Percentiles rank a stretch among this genome's conserved stretches.
These are phyloP conservation scores for Cacatua alba DNA, from an alignment of 2,113 vertebrate genomes.

Conservation along the genomic window DNA sequence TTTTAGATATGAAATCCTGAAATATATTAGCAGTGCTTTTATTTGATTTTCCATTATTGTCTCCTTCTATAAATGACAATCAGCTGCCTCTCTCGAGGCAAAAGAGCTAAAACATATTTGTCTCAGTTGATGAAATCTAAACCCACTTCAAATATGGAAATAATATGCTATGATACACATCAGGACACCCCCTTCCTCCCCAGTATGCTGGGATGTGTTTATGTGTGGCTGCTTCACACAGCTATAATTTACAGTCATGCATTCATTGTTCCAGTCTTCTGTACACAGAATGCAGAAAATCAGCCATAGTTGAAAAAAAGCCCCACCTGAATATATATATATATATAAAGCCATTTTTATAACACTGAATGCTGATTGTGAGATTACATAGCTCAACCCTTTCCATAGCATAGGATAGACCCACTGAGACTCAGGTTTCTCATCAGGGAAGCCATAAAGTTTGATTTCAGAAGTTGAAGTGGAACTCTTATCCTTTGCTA, in stretches of 20 bases:
- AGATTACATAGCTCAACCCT: neutral
- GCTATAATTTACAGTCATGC: neutral
- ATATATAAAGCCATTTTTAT: rapidly evolving
- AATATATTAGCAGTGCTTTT: neutral
- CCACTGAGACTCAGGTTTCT: neutral
- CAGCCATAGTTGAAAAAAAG: neutral
- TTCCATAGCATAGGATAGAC: neutral
- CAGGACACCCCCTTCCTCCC: neutral
- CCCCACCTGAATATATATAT: neutral
- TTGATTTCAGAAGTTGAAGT: neutral
- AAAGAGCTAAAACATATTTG: neutral
- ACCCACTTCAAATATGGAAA: neutral
- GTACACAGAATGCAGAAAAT: neutral
- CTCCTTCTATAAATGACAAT: neutral
- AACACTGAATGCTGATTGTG: neutral
- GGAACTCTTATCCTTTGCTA: neutral
- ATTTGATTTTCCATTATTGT: neutral
- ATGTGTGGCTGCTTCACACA: neutral
- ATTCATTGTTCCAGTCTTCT: neutral
- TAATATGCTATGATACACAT: neutral
- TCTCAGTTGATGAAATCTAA: neutral
- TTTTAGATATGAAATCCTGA: neutral
- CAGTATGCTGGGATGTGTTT: neutral
- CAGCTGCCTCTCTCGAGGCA: neutral
- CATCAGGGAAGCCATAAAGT: neutral